Conservation (phyloP, 2,113 vertebrate genomes). For the Pluvialis apricaria region DNA sequence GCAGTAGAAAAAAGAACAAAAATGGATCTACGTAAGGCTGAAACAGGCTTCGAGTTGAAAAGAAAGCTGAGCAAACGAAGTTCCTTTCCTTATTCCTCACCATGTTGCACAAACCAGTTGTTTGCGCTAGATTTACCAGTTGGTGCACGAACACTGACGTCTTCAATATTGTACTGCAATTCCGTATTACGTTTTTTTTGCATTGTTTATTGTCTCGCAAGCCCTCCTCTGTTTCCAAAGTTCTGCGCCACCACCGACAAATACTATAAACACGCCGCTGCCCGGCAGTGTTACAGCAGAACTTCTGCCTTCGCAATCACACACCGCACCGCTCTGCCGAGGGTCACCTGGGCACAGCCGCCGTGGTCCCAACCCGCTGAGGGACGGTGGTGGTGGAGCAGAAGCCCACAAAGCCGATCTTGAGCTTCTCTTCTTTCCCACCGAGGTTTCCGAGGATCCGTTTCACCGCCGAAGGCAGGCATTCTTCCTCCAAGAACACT, state of each 20-base stretch:
- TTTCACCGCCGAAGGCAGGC: not conserved
- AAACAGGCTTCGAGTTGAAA: not conserved
- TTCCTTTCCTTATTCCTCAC: not conserved
- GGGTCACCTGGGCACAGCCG: not conserved
- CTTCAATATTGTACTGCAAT: fast-evolving
- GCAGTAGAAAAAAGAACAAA: not conserved
- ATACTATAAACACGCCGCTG: not conserved
- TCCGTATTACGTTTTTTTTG: not conserved
- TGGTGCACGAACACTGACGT: not conserved
- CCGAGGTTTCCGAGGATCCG: fast-evolving
- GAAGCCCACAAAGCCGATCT: not conserved
- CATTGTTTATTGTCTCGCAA: not conserved
- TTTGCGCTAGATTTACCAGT: fast-evolving
- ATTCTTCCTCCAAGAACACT: conserved; percentile 96
- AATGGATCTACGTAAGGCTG: fast-evolving
- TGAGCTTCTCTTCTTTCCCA: not conserved
- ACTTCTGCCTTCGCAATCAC: not conserved
- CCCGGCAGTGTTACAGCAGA: not conserved
- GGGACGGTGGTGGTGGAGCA: not conserved
- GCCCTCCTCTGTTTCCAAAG: not conserved
- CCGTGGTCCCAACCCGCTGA: not conserved
- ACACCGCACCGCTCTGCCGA: not conserved
- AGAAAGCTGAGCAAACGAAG: not conserved
- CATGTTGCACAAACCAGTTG: fast-evolving
- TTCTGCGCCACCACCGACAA: not conserved